Base-by-base conservation (phyloP, 2,113 vertebrate genomes). In the Nibea albiflora region DNA sequence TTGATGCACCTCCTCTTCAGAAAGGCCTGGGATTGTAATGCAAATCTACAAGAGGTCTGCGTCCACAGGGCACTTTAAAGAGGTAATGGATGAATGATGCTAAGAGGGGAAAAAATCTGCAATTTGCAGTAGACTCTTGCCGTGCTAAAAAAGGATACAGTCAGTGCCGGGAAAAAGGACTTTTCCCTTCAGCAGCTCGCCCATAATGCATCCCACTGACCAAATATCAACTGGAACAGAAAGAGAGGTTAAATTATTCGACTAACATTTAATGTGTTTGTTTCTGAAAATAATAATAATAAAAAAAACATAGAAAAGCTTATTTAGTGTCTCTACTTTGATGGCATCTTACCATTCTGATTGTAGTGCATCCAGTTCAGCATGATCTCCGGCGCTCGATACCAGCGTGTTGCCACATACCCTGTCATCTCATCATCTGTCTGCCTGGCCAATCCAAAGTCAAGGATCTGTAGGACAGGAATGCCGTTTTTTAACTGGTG, bases 301-400 rank as follows among this genome's bases (percentile, higher is more conserved):
- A 35, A 35, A 35, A 35, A 5, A 35, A 35, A 46, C 10, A 11
- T 47, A 22, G 10, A 22, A 56, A 42, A 49, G 20, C 7, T 2
- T 17, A 11, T 24, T 20, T 10, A 3, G 39, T 11, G 11, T 63
- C 11, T 15, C 5, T 12, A 6, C 11, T 46, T 68, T 39, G 15
- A 63, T 20, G 8, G 0, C 9, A 47, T 3, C 61, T 53, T 60
- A 99, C 98, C 98, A 85, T 98, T 99, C 90, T 98, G 97, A 91
- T 98, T 99, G 89, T 99, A 99, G 88, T 99, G 98, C 98, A 99
- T 99, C 98, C 98, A 99, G 90, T 99, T 99, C 58, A 99, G 95
- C 98, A 99, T 99, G 90, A 99, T 99, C 94, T 99, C 98, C 0
- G 98, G 98, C 2, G 98, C 98, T 80, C 97, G 95, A 88, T 99